Evolutionary conservation across 92 coral and sea anemone species (phyloP).

Genomic region (Parazoanthus darwini): DNA sequence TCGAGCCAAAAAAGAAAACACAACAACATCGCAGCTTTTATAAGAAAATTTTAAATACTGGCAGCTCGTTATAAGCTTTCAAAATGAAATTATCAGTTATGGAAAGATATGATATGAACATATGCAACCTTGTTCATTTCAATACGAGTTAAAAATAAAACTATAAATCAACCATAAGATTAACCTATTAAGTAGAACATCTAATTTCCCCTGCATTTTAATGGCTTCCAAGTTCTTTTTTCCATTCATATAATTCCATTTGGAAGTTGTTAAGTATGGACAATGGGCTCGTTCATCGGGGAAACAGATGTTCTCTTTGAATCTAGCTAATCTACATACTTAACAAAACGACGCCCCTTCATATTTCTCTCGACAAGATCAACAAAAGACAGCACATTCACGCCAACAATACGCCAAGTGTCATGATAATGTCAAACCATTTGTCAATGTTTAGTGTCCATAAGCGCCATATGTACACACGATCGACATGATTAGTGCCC

Average conservation of each 20-base stretch:
- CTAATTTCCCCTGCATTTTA: slow-evolving; percentile 29
- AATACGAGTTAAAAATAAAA: background rate
- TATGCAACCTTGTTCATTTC: background rate
- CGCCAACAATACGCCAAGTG: slow-evolving; percentile 23
- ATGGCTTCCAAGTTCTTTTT: slow-evolving; percentile 11
- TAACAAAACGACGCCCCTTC: slow-evolving; percentile 40
- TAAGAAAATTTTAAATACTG: background rate
- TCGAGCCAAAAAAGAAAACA: background rate
- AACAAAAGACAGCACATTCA: slow-evolving; percentile 13
- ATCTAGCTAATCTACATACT: slow-evolving; percentile 34
- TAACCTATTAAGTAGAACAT: slow-evolving; percentile 8
- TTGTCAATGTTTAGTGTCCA: slow-evolving; percentile 4
- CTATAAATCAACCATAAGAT: background rate
- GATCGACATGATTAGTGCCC: background rate
- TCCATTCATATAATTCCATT: slow-evolving; percentile 32
- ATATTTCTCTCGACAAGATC: slow-evolving; percentile 25
- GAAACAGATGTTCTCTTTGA: slow-evolving; percentile 45
- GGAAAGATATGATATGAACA: background rate
- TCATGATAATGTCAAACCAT: background rate
- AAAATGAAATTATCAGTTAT: background rate
- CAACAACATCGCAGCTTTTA: background rate
- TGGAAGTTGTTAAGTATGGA: slow-evolving; percentile 24
- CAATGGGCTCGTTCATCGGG: slow-evolving; percentile 29
- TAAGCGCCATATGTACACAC: slow-evolving; percentile 38
- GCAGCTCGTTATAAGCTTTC: background rate